Conservation (phyloP, 2,888 invertebrate genomes). For the Cylloceria caligata region DNA sequence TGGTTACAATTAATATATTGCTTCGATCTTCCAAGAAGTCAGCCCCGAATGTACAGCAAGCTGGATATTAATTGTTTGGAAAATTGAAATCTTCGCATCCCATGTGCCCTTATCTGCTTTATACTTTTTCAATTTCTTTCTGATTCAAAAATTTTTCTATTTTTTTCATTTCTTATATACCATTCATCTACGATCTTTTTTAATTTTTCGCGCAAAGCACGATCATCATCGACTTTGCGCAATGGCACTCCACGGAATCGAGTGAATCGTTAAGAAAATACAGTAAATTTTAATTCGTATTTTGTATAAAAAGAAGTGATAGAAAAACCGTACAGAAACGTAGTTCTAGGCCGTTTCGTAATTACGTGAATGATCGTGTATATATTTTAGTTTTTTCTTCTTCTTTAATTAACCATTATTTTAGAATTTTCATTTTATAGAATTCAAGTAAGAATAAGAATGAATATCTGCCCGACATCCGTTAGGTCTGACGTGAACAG, state of each 20-base stretch:
- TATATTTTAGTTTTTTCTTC: conserved; percentile 15
- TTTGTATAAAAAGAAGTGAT: conserved; percentile 69
- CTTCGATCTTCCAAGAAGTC: conserved; percentile 76
- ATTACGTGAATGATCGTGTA: conserved; percentile 63
- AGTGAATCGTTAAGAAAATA: conserved; percentile 76
- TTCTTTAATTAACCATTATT: conserved; percentile 46
- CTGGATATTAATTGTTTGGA: conserved; percentile 65
- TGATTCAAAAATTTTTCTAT: conserved; percentile 31
- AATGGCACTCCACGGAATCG: conserved; percentile 81
- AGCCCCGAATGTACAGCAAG: conserved; percentile 69
- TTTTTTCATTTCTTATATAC: conserved; percentile 50
- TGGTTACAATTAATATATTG: conserved; percentile 73
- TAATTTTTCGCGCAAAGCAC: conserved; percentile 69
- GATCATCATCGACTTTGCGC: conserved; percentile 65
- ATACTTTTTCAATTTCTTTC: conserved; percentile 55
- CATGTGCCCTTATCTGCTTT: conserved; percentile 34
- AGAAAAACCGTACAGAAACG: conserved; percentile 68
- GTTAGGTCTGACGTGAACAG: conserved; percentile 34
- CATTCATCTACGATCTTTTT: conserved; percentile 52
- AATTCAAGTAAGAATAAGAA: conserved; percentile 49
- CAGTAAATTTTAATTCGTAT: conserved; percentile 73
- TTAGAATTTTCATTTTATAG: conserved; percentile 57
- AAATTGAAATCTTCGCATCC: conserved; percentile 60
- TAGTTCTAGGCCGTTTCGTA: conserved; percentile 67
- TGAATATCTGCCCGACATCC: conserved; percentile 28